Conservation (phyloP, 2,888 invertebrate genomes). For the Crossocerus cetratus region DNA sequence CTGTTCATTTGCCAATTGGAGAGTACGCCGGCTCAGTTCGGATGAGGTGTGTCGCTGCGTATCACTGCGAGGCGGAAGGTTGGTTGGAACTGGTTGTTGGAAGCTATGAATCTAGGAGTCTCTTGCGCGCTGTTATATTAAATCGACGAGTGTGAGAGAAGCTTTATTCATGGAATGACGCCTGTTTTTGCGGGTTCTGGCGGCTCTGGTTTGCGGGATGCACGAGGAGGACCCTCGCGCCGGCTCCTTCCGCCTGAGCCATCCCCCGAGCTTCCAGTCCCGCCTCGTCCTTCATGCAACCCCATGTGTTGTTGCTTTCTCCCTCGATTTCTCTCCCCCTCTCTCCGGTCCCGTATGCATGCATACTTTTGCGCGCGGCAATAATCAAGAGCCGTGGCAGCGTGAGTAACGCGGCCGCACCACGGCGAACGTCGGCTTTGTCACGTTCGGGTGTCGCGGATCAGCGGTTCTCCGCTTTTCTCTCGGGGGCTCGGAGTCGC, state of each 20-base stretch:
- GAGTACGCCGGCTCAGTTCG: too few species aligned
- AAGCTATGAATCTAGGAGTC: too few species aligned
- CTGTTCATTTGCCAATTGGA: too few species aligned
- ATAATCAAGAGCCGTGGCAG: constrained; percentile 59
- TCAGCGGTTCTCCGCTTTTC: constrained; percentile 22
- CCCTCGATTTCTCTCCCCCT: not conserved
- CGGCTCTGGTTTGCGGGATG: not conserved
- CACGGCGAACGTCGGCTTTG: constrained; percentile 49
- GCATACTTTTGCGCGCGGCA: constrained; percentile 33
- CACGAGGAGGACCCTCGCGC: not conserved
- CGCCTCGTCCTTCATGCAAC: not conserved
- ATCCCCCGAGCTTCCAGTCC: constrained; percentile 9
- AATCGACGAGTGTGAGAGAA: too few species aligned
- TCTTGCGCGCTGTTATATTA: too few species aligned
- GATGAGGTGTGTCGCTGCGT: too few species aligned
- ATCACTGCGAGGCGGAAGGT: too few species aligned
- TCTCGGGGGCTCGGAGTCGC: not conserved
- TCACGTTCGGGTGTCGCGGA: constrained; percentile 54
- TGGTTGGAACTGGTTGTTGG: too few species aligned
- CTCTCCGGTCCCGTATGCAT: not conserved
- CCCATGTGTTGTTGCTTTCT: not conserved
- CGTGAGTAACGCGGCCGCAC: constrained; percentile 59
- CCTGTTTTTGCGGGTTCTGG: not conserved
- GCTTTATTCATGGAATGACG: too few species aligned
- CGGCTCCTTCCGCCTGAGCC: not conserved